phyloP scores from a whole-genome alignment of 1,140 invertebrate genomes.

The Orchesella cincta region DNA sequence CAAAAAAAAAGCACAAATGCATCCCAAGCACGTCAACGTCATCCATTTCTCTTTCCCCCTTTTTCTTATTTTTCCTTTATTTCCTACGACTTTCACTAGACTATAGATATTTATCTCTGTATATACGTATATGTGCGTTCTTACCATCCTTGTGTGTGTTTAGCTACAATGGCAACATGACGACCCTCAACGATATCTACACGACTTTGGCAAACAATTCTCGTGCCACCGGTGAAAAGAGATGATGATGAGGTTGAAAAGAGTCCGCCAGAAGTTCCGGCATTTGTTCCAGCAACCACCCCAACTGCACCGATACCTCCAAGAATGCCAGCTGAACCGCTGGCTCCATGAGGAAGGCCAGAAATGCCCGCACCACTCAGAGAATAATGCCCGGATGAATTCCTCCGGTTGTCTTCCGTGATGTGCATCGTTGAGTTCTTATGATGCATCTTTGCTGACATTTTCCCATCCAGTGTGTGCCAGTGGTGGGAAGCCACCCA shows the following conservation, averaged over 20 bases:
- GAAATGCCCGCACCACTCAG: not conserved
- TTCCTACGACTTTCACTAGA: not conserved
- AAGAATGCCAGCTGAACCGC: not conserved
- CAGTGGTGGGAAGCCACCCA: slow-evolving; percentile 78
- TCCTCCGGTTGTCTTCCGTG: slow-evolving; percentile 39
- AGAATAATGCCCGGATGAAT: slow-evolving; percentile 35
- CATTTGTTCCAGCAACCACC: slow-evolving; percentile 25
- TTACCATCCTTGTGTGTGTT: slow-evolving; percentile 75
- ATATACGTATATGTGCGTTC: slow-evolving; percentile 42
- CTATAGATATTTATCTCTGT: not conserved
- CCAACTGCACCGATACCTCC: slow-evolving; percentile 14
- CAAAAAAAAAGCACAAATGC: not conserved
- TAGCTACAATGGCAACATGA: slow-evolving; percentile 60
- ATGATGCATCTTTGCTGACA: slow-evolving; percentile 72
- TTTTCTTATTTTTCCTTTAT: not conserved
- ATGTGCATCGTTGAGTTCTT: slow-evolving; percentile 70
- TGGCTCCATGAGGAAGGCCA: not conserved
- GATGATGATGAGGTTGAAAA: slow-evolving; percentile 13
- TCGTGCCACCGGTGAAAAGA: slow-evolving; percentile 38
- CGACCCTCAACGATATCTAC: slow-evolving; percentile 36
- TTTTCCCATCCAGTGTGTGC: slow-evolving; percentile 74
- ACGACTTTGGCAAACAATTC: slow-evolving; percentile 41
- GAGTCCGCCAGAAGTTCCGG: slow-evolving; percentile 27
- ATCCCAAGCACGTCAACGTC: slow-evolving; percentile 12
- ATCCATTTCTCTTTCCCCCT: slow-evolving; percentile 15